phyloP scores from a whole-genome alignment of 2,888 invertebrate species.

The Oeneis ivallda region DNA sequence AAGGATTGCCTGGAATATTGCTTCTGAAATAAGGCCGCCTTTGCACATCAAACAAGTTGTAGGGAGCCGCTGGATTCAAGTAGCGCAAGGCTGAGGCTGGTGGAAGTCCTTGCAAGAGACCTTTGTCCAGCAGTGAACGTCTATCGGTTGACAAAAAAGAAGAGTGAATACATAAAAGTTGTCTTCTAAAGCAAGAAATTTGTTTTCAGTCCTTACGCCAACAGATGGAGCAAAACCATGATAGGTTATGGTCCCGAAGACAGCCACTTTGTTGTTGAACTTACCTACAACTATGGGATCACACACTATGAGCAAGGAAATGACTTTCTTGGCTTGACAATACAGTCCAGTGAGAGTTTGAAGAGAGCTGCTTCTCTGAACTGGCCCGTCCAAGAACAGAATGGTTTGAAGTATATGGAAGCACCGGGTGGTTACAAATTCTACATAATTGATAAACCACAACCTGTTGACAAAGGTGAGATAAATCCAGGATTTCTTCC shows the following conservation, averaged over 20 bases:
- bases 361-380: conserved; percentile 86
- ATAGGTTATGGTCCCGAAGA: conserved; percentile 98
- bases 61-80: no score
- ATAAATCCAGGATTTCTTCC: not conserved
- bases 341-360: conserved; percentile 89
- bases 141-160: no score
- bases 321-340: conserved; percentile 93
- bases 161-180: no score
- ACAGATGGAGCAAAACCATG: conserved; percentile 99
- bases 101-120: no score
- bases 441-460: conserved; percentile 87
- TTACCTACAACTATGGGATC: conserved; percentile 98
- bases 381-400: conserved; percentile 87
- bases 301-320: conserved; percentile 93
- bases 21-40: no score
- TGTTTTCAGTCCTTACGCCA: conserved; percentile 92
- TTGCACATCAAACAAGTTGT: no score
- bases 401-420: conserved; percentile 83
- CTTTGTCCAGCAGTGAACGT: no score
- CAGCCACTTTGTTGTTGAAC: conserved; percentile 95
- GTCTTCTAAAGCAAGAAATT: not conserved
- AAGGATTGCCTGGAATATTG: no score
- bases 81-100: no score
- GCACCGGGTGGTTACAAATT: conserved; percentile 98
- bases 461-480: conserved; percentile 84